Base-by-base conservation (phyloP, 2,888 invertebrate species). In the Oligia fasciuncula region DNA sequence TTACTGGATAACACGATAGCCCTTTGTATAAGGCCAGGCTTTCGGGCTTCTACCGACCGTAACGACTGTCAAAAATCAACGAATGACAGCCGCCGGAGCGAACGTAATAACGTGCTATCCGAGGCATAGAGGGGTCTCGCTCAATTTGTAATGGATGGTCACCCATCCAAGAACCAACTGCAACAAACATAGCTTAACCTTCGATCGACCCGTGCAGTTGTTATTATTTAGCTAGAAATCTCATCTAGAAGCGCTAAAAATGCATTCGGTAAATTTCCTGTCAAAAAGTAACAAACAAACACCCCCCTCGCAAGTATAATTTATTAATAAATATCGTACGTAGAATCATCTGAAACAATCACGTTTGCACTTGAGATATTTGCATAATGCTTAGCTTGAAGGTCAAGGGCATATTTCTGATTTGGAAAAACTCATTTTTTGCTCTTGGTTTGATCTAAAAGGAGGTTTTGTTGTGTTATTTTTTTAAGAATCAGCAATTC, bases 331-430 rank as follows among this genome's bases (percentile, higher is more conserved):
- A 54, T 54, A 49, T 54, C 8, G 14, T 67, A 60, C 51, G 65
- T 79, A 60, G 66, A 60, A 75, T 80, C 4, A 51, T 66, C 4
- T 40, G 5, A 62, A 76, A 73, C 51, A 84, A 85, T 70, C 23
- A 70, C 13, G 35, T 54, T 60, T 75, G 79, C 73, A 72, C 85
- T 85, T 85, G 78, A 72, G 35, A 72, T 43, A 68, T 81, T 74
- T 79, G 74, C 76, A 79, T 85, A 77, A 75, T 76, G 43, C 54
- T 62, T n/a, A 60, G 57, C 3, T n/a, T 63, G 82, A 81, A 81
- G 85, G 78, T 79, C 76, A 79, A 68, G 76, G 81, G 49, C 60
- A 46, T 35, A 70, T 76, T 72, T 66, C 29, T 49, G 46, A 14
- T 49, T 66, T n/a, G 81, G 68, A 69, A 74, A 76, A 77, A 57